Conservation (phyloP, 2,797 vertebrate genomes). For the Acrossocheilus fasciatus region DNA sequence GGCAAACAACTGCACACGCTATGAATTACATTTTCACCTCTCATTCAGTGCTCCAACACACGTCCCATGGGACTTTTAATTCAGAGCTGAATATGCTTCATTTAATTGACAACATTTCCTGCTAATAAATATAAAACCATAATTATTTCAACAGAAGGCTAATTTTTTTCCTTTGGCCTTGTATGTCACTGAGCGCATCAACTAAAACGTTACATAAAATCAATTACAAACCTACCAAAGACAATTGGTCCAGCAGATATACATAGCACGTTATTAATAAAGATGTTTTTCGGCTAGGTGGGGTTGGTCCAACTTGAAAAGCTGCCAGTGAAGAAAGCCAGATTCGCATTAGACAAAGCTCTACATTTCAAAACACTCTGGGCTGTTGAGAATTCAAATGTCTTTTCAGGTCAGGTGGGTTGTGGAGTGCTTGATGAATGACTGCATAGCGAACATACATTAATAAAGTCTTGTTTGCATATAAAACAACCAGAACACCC, state of each 20-base stretch:
- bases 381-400: slow-evolving; percentile 30
- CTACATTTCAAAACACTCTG: slow-evolving; percentile 33
- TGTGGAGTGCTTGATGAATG: slow-evolving; percentile 34
- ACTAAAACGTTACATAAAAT: slow-evolving; percentile 31
- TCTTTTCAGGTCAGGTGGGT: slow-evolving; percentile 46
- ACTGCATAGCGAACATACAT: slow-evolving; percentile 3
- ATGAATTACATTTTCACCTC: neutral
- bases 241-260: slow-evolving; percentile 9
- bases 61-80: slow-evolving; percentile 10
- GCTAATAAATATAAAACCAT: slow-evolving; percentile 31
- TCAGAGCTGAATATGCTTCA: neutral
- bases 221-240: slow-evolving; percentile 29
- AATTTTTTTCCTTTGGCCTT: slow-evolving; percentile 1
- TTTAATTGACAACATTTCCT: slow-evolving; percentile 44
- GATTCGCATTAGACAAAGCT: slow-evolving; percentile 22
- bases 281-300: slow-evolving; percentile 27
- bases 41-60: neutral
- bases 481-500: slow-evolving; percentile 19
- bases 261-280: slow-evolving; percentile 36
- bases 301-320: slow-evolving; percentile 13
- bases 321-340: slow-evolving; percentile 18
- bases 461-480: slow-evolving; percentile 33
- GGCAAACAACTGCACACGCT: neutral
- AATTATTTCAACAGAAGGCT: slow-evolving; percentile 24
- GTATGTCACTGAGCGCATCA: neutral